These are phyloP conservation scores for Malurus splendens DNA, from an alignment of 2,797 vertebrate genomes.

Conservation along the genomic window DNA sequence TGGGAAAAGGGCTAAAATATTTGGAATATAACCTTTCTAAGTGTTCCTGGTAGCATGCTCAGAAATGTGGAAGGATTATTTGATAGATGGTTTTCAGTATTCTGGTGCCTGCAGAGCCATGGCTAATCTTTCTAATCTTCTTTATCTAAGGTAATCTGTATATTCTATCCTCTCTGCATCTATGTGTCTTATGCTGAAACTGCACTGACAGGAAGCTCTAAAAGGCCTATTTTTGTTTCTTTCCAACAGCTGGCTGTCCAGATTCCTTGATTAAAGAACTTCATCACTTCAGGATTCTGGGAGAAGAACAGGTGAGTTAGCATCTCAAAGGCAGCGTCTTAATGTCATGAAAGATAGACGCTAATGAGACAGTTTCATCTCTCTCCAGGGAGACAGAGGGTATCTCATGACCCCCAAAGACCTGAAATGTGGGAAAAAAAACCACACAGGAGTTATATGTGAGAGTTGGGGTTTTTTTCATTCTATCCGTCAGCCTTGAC, in stretches of 20 bases:
- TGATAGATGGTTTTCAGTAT: constrained; percentile 24
- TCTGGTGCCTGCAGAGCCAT: background rate
- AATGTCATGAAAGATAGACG: constrained; percentile 43
- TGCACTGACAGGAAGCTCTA: constrained; percentile 2
- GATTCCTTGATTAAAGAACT: constrained; percentile 87
- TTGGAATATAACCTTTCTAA: constrained; percentile 34
- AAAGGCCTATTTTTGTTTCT: constrained; percentile 46
- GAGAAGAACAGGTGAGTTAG: constrained; percentile 85
- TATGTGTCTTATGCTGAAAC: background rate
- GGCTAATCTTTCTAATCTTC: constrained; percentile 56
- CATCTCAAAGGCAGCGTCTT: background rate
- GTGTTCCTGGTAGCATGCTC: background rate
- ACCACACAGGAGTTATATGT: background rate
- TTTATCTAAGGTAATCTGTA: constrained; percentile 45
- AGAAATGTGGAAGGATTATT: constrained; percentile 34
- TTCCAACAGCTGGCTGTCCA: constrained; percentile 80
- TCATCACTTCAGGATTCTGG: constrained; percentile 89
- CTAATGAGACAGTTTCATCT: constrained; percentile 60
- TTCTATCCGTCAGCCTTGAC: constrained; percentile 66
- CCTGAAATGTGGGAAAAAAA: constrained; percentile 10
- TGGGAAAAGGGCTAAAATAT: constrained; percentile 40
- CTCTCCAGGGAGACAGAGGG: constrained; percentile 33
- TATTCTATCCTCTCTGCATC: constrained; percentile 10
- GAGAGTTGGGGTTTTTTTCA: background rate
- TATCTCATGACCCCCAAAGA: constrained; percentile 39